Base-by-base conservation (phyloP, 2,113 vertebrate genomes). In the Platichthys flesus region DNA sequence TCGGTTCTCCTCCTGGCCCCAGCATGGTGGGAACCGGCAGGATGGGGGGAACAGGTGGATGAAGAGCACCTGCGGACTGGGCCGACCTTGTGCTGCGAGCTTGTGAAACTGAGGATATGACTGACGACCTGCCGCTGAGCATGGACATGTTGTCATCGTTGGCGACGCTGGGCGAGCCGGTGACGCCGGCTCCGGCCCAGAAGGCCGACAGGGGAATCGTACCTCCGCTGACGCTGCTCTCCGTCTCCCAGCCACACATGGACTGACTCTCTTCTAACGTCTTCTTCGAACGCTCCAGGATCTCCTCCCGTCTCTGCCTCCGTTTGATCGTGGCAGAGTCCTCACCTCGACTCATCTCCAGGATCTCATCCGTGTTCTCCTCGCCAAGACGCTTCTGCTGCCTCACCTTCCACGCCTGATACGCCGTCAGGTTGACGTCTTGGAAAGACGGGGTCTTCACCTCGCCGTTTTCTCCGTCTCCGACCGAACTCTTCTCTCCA, bases 341-440 rank as follows among this genome's bases (percentile, higher is more conserved):
- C 31, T 96, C 96, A 0, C 86, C 95, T 45, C 95, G 95, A 74
- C 95, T 91, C 87, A 99, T 83, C 73, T 96, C 95, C 51, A 95
- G 67, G 23, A 98, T 93, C 79, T 98, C 96, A 1, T 96, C 94
- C 23, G 92, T 93, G 90, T 94, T 95, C 8, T 89, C 93, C 68
- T 97, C 96, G 0, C 97, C 97, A 0, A 94, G 71, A 69, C 96
- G 97, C 85, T 95, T 96, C 92, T 97, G 97, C 45, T 94, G 97
- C 64, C 94, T 94, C 77, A 96, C 67, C 83, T 99, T 99, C 98
- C 98, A 99, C 28, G 93, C 91, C 91, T 98, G 97, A 84, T 99
- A 99, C 5, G 98, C 98, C 0, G 95, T 94, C 71, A 99, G 91
- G 85, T 93, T 92, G 77, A 96, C 86, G 0, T 97, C 96, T 2